Base-by-base conservation (phyloP, 2,888 invertebrate species). In the Cosmia pyralina region DNA sequence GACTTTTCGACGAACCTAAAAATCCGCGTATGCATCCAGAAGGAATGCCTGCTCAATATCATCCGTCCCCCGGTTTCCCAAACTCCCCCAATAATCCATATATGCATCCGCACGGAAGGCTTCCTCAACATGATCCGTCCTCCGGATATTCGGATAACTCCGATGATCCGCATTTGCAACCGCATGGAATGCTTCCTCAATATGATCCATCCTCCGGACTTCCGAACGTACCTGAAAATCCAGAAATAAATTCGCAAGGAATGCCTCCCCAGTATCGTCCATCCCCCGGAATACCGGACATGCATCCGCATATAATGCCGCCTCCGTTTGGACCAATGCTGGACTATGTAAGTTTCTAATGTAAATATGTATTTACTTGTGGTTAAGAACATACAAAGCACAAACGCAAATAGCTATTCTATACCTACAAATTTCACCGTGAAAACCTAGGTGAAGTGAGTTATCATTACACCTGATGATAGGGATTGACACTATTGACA, bases 321-420 rank as follows among this genome's bases (percentile, higher is more conserved):
- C 69, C 63, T 15, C 67, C 41, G 8, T 22, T 68, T 48, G 22
- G 41, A 11, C 41, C 59, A n/a, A 44, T 38, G 6, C 41, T 28
- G 10, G 34, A 72, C n/a, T 28, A 79, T 60, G 84, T 86, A 72
- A 80, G 79, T 85, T 19, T 65, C 0, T 0, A n/a, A 53, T 64
- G 46, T 22, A 74, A 79, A 79, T 46, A 28, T 28, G 28, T 28
- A 28, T 28, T 28, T 28, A 28, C 28, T 3, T 28, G 1, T 28
- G 28, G 28, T 2, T 28, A 28, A 28, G 3, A 28, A 28, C 28
- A 28, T 3, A 28, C 28, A 28, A 28, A 28, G 28, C 28, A 28
- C 28, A 28, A 28, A 28, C 28, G 28, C 28, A 28, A 28, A 28
- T 28, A 28, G 1, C 3, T 28, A 28, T n/a, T n/a, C n/a, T n/a